Conservation (phyloP, 2,113 vertebrate genomes). For the Agelaius phoeniceus region DNA sequence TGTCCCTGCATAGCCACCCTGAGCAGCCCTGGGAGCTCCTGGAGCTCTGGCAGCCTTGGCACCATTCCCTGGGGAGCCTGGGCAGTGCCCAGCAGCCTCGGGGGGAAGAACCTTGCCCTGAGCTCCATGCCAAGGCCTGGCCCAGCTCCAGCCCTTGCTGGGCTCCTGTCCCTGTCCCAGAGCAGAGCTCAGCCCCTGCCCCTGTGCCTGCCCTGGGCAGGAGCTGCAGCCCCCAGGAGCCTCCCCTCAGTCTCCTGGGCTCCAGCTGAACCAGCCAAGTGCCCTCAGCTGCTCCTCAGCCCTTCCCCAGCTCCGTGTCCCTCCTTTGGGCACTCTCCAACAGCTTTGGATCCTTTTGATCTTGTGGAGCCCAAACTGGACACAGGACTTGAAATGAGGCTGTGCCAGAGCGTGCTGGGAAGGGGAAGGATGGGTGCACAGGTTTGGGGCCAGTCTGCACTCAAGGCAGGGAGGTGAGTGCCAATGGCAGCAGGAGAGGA, state of each 20-base stretch:
- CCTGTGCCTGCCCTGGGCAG: not conserved
- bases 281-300: not conserved
- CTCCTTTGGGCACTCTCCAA: not conserved
- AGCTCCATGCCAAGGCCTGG: not conserved
- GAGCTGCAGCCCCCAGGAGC: not conserved
- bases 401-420: not conserved
- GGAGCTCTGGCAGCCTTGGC: not conserved
- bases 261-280: not conserved
- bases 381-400: not conserved
- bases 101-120: not conserved
- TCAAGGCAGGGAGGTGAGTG: accelerated
- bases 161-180: not conserved
- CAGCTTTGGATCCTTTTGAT: not conserved
- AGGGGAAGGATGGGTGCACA: not conserved
- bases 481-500: not conserved
- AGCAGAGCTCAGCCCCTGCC: not conserved
- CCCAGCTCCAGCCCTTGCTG: not conserved
- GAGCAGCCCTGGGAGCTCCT: not conserved
- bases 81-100: not conserved
- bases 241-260: not conserved
- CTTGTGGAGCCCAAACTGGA: not conserved
- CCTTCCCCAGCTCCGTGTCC: not conserved
- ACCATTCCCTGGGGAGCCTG: not conserved
- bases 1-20: not conserved
- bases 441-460: not conserved